Evolutionary conservation across 1,140 invertebrate species (phyloP), one percentile per base, ranked within the genome.

Genomic region (Acyrthosiphon pisum): DNA sequence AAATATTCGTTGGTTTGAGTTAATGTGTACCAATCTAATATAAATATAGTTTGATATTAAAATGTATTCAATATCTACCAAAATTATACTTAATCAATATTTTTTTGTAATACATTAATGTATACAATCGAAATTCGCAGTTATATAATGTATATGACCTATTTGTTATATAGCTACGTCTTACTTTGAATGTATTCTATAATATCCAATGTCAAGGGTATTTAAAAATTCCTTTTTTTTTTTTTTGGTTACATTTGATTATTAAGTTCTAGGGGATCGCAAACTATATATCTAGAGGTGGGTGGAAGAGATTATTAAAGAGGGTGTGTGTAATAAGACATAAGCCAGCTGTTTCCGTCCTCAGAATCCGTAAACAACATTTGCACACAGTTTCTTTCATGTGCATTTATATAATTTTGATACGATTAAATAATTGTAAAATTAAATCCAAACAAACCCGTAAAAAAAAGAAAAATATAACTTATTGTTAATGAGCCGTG

Each of bases 401-500:
- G 11, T 14, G 23, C 14, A 30, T 90, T 30, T 1, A 41, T 90
- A 35, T 35, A 20, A 11, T 90, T 90, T 90, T 90, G 23, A 60
- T 90, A 60, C 20, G 44, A 89, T 37, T 26, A 89, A 35, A 53
- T 53, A 88, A 53, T 53, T 53, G 14, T 50, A 90, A 56, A 41
- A 60, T 56, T 41, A 0, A 56, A 90, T 1, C 26, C 8, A 44
- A 90, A 44, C 30, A 90, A 26, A 60, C 23, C 26, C 50, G 30
- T 81, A 91, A 76, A 76, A 46, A 44, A 44, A 83, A 91, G 0
- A 23, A 8, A 0, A 37, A 92, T 50, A 46, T 35, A 48, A 48
- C 44, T 50, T 48, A 92, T 92, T 92, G 35, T 92, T 92, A 92
- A 92, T 35, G 90, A 83, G 90, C 76, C 90, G 68, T 83, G 81